A percentile compares a stretch with the other conserved stretches of the same genome.
Evolutionary conservation across 2,113 vertebrate species (phyloP).

Genomic region (Phoenicopterus ruber): DNA sequence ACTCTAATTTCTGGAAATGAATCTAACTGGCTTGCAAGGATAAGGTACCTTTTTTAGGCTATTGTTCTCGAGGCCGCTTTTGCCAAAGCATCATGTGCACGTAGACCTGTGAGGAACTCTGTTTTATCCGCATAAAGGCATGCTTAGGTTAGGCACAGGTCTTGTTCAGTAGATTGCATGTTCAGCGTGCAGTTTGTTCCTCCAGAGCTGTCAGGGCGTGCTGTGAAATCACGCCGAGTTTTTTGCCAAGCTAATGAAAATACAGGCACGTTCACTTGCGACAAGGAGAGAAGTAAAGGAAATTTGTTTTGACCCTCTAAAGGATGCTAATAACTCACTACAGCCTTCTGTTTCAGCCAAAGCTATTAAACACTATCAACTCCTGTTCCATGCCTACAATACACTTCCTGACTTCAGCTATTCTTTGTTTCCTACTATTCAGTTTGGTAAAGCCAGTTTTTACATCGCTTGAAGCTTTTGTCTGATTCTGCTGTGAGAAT

Average conservation of each 20-base stretch:
- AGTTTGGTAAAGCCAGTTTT: slow-evolving; percentile 38
- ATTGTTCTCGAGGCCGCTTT: neutral
- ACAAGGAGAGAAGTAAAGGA: slow-evolving; percentile 33
- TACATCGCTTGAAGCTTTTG: slow-evolving; percentile 33
- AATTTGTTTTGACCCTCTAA: slow-evolving; percentile 27
- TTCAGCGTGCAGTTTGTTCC: neutral
- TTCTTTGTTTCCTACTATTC: slow-evolving; percentile 67
- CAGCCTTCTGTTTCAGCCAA: slow-evolving; percentile 39
- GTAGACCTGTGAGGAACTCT: neutral
- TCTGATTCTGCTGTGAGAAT: slow-evolving; percentile 47
- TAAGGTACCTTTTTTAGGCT: neutral
- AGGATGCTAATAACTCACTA: neutral
- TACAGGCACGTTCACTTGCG: neutral
- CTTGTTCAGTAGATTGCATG: neutral
- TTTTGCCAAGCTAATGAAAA: slow-evolving; percentile 35
- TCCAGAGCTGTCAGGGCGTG: slow-evolving; percentile 11
- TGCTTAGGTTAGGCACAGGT: neutral
- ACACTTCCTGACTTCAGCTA: slow-evolving; percentile 56
- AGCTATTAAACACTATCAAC: slow-evolving; percentile 40
- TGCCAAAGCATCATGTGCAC: neutral
- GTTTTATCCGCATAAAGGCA: neutral
- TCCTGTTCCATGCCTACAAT: slow-evolving; percentile 45
- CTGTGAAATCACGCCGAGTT: neutral
- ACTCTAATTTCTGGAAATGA: neutral
- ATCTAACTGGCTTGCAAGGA: neutral